Evolutionary conservation across 2,888 invertebrate species (phyloP), one percentile per base, ranked within the genome.

Genomic region (Lampropteryx suffumata): DNA sequence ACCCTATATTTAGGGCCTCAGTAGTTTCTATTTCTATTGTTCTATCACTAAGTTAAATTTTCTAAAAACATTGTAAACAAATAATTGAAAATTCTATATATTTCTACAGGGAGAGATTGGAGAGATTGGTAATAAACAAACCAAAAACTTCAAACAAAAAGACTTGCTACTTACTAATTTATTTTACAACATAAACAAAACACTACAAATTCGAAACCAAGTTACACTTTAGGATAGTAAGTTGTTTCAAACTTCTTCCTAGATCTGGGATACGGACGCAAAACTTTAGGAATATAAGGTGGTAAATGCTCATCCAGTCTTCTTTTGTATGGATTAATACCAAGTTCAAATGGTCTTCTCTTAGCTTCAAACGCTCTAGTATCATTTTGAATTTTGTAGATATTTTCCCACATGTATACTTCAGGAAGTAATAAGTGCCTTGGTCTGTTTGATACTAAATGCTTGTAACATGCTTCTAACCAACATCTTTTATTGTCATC

Each of bases 321-420:
- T 57, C 95, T 91, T n/a, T 87, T 79, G 66, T 80, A 92, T 2
- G 94, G 93, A 76, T 94, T 92, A 12, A 91, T 76, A 14, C 69
- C 82, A 47, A 92, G 79, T 76, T 96, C 94, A 77, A 95, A 97
- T 67, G 93, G 94, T 39, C 95, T 91, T 43, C 92, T 86, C 64
- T 91, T 94, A 5, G 94, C 88, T 41, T 96, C 96, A 79, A 94
- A 76, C 37, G 92, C 91, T 54, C 95, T 89, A 0, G 94, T 95
- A 8, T 95, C 91, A 66, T 93, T 84, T 69, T 94, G 84, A 12
- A 95, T 92, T 76, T 96, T 94, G 75, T 96, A 97, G 57, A 97
- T 94, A 59, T 92, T 92, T 72, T 97, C 96, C 97, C 97, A 98
- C 48, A 93, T 76, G 68, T 95, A 94, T 27, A 94, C 85, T 85